Evolutionary conservation across 2,888 invertebrate genomes (phyloP).

Genomic region (Drosophila borealis): DNA sequence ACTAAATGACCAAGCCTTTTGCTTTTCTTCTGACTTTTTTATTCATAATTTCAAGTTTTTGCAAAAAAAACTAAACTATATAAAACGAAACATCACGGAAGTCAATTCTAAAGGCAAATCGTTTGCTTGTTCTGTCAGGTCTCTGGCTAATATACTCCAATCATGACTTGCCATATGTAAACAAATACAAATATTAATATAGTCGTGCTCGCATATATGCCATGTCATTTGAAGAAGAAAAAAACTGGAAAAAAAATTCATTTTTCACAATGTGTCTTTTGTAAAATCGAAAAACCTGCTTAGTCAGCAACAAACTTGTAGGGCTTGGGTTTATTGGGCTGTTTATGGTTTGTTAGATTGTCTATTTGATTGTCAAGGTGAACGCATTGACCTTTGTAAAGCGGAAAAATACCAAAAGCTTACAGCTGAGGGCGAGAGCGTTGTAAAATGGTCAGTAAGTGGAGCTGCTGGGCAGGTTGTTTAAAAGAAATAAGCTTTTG

Average conservation of each 20-base stretch:
- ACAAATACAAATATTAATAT: conserved; percentile 27
- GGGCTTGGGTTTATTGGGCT: conserved; percentile 49
- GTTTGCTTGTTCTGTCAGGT: conserved; percentile 30
- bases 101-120: conserved; percentile 15
- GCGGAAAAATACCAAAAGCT: conserved; percentile 43
- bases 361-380: conserved; percentile 75
- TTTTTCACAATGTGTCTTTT: conserved; percentile 45
- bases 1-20: conserved; percentile 18
- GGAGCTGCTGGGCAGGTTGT: neutral
- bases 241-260: conserved; percentile 25
- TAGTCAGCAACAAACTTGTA: conserved; percentile 62
- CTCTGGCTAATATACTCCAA: conserved; percentile 43
- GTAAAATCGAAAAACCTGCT: conserved; percentile 54
- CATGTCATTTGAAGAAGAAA: conserved; percentile 38
- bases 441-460: neutral
- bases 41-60: conserved; percentile 28
- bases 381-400: conserved; percentile 68
- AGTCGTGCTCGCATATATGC: conserved; percentile 35
- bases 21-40: neutral
- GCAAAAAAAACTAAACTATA: conserved; percentile 11
- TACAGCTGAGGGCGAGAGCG: neutral
- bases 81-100: conserved; percentile 38
- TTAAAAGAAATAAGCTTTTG: neutral
- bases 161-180: conserved; percentile 55
- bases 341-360: conserved; percentile 28